A percentile compares a stretch with the other conserved stretches of the same genome.
Conservation (phyloP, 2,888 invertebrate genomes). For the Arrhopalites spinosus region DNA sequence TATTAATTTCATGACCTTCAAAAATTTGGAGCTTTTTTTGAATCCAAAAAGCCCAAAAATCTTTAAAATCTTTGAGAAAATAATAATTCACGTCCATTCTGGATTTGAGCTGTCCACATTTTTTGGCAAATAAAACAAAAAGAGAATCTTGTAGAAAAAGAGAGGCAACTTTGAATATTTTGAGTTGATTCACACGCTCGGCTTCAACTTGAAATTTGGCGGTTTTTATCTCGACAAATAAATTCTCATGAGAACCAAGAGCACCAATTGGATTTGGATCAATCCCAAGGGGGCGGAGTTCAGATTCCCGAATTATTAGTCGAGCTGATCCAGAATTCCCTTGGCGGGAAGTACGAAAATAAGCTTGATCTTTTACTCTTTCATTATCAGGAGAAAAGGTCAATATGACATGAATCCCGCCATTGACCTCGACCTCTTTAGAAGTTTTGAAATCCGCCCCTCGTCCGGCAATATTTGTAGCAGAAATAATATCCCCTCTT, state of each 20-base stretch:
- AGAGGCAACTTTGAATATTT: background rate
- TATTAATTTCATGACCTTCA: no score
- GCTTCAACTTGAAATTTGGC: background rate
- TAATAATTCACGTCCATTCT: background rate
- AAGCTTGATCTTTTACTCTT: background rate
- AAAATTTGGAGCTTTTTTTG: background rate
- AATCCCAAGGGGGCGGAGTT: background rate
- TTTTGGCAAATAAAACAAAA: background rate
- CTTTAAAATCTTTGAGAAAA: background rate
- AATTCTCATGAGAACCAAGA: no score
- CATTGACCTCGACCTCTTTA: background rate
- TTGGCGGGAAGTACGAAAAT: background rate
- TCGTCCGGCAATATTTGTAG: constrained; percentile 12
- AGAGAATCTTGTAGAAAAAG: background rate
- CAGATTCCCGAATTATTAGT: background rate
- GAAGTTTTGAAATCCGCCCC: background rate
- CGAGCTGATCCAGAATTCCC: background rate
- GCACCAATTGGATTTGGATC: background rate
- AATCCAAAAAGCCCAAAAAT: background rate
- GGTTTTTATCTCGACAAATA: no score
- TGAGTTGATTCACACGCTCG: background rate
- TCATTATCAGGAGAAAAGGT: background rate
- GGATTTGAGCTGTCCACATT: background rate
- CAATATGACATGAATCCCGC: background rate
- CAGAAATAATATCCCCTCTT: background rate